Percentiles rank a stretch among this genome's conserved stretches.
These are phyloP conservation scores for Pygoscelis adeliae DNA, from an alignment of 2,113 vertebrate species.

Conservation along the genomic window DNA sequence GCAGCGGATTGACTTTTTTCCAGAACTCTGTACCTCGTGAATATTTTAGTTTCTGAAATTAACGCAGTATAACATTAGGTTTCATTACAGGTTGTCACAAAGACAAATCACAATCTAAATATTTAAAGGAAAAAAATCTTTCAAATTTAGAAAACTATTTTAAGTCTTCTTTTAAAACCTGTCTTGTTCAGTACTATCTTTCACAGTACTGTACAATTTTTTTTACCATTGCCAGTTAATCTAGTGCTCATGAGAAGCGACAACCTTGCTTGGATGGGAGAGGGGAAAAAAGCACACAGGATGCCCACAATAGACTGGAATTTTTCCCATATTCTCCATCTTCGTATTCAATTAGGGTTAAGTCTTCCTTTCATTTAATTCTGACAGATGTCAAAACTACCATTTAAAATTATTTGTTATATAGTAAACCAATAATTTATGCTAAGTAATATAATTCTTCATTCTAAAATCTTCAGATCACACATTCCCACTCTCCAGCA, in stretches of 20 bases:
- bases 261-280: background rate
- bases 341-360: background rate
- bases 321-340: background rate
- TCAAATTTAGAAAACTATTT: background rate
- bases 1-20: background rate
- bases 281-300: background rate
- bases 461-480: background rate
- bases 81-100: slow-evolving; percentile 32
- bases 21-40: background rate
- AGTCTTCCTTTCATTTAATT: background rate
- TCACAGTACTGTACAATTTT: background rate
- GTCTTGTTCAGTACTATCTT: background rate
- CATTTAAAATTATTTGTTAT: background rate
- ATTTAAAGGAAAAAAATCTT: slow-evolving; percentile 29
- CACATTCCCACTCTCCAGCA: background rate
- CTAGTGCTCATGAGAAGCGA: background rate
- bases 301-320: background rate
- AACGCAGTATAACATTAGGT: background rate
- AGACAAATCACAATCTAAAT: slow-evolving; percentile 46
- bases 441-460: background rate
- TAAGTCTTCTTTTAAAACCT: background rate
- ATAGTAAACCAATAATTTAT: background rate
- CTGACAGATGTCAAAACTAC: background rate
- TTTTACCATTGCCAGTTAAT: background rate
- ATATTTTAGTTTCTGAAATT: slow-evolving; percentile 49